Base-by-base conservation (phyloP, 1,140 invertebrate species). In the Wiebesia pumilae region DNA sequence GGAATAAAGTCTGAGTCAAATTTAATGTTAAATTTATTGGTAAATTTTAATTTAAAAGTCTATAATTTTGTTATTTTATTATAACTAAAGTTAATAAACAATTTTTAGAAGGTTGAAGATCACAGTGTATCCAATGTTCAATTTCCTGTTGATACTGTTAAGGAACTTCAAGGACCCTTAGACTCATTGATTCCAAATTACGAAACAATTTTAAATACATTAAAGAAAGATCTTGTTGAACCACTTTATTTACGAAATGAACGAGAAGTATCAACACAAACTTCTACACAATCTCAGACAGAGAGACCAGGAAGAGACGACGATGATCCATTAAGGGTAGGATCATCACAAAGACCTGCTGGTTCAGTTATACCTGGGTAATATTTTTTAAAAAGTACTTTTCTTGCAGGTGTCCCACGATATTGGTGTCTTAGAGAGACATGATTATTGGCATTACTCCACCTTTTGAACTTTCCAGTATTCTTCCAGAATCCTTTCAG, bases 21-120 rank as follows among this genome's bases (percentile, higher is more conserved):
- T 91, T 90, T 96, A 38, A 93, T 96, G 81, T 90, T 96, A 2
- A 96, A 96, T 91, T 92, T 96, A 27, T 91, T 96, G 95, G 96
- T 96, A 95, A 94, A 33, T 85, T 75, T 84, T 21, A 65, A 40
- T 14, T 79, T 65, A 87, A 62, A 65, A 84, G 21, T 86, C 73
- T 83, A 21, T 24, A 19, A 43, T 33, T 51, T 71, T 54, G 79
- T 51, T 85, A 38, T 83, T 58, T 87, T 75, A 24, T 84, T 47
- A 80, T 71, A n/a, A 83, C n/a, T 43, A 78, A 78, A 84, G 43
- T 65, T 43, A 67, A 62, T 38, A 47, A 81, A 21, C 10, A 9
- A 75, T 85, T 78, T 82, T 91, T 91, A 94, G 94, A 93, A 93
- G 87, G 90, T 93, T 58, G 67, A 94, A 84, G 89, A 94, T 90